Conservation (phyloP, 35 echinoderm and acorn worm genomes). For the Patiria miniata region DNA sequence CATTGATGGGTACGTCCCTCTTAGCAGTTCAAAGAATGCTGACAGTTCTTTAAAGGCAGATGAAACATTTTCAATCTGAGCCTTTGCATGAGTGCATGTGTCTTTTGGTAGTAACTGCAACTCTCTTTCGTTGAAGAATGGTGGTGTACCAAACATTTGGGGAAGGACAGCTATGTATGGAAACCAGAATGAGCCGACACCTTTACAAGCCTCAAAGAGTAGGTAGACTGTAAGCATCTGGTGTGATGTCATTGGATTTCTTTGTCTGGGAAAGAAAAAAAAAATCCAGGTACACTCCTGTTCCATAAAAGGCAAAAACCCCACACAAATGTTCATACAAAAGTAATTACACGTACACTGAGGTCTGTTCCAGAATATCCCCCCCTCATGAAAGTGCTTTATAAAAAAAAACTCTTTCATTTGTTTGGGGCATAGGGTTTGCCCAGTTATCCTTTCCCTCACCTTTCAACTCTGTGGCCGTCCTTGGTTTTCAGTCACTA, state of each 20-base stretch:
- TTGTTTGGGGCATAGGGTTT: not conserved
- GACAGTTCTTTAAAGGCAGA: constrained; percentile 39
- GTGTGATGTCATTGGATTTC: constrained; percentile 39
- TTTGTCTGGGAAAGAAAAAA: not conserved
- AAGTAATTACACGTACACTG: not conserved
- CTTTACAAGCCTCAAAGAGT: constrained; percentile 65
- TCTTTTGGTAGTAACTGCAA: constrained; percentile 28
- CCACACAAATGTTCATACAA: not conserved
- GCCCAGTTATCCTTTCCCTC: too few species aligned
- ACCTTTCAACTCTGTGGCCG: too few species aligned
- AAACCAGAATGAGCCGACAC: constrained; percentile 59
- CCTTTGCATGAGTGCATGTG: not conserved
- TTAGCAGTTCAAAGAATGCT: constrained; percentile 25
- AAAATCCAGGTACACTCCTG: too few species aligned
- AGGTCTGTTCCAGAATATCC: not conserved
- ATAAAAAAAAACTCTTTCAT: not conserved
- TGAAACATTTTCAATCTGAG: constrained; percentile 34
- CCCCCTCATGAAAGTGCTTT: not conserved
- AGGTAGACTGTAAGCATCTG: constrained; percentile 77
- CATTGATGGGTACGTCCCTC: constrained; percentile 29
- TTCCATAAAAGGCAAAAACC: not conserved
- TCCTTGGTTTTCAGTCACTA: too few species aligned
- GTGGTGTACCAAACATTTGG: constrained; percentile 48
- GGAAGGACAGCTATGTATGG: constrained; percentile 83
- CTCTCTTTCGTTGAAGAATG: constrained; percentile 19